Conservation (phyloP, 2,888 invertebrate genomes). For the Calameuta pallipes region DNA sequence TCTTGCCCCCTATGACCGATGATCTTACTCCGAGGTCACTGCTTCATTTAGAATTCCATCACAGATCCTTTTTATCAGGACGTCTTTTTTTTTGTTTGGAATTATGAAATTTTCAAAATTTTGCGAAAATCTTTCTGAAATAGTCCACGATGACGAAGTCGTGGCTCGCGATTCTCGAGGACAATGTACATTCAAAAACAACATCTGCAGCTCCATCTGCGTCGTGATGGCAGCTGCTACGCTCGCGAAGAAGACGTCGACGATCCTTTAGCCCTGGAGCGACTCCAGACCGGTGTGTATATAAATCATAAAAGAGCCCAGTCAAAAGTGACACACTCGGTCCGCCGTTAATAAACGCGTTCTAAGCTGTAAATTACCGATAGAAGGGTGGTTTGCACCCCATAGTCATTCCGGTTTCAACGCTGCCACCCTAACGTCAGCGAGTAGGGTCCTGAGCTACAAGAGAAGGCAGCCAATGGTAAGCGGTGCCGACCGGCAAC, state of each 20-base stretch:
- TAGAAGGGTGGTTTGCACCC: slow-evolving; percentile 26
- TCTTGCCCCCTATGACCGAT: neutral
- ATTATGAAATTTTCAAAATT: neutral
- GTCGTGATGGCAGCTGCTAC: slow-evolving; percentile 45
- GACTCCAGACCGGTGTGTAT: neutral
- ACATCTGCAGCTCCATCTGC: slow-evolving; percentile 57
- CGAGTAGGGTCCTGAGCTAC: slow-evolving; percentile 4
- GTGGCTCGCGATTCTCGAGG: neutral
- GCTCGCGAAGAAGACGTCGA: neutral
- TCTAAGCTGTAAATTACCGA: slow-evolving; percentile 43
- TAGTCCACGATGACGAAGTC: neutral
- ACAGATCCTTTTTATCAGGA: neutral
- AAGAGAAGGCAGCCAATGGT: slow-evolving; percentile 9
- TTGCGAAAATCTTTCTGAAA: neutral
- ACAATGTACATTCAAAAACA: slow-evolving; percentile 24
- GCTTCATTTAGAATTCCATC: neutral
- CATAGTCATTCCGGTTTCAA: slow-evolving; percentile 22
- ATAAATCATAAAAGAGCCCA: slow-evolving; percentile 30
- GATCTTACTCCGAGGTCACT: neutral
- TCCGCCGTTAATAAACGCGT: slow-evolving; percentile 55
- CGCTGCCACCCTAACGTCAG: neutral
- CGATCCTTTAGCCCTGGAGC: neutral
- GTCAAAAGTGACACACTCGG: slow-evolving; percentile 57
- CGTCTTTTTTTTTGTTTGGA: too few relatives aligned
- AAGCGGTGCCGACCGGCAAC: neutral